phyloP scores from a whole-genome alignment of 2,888 invertebrate species.

The Acleris emargana region DNA sequence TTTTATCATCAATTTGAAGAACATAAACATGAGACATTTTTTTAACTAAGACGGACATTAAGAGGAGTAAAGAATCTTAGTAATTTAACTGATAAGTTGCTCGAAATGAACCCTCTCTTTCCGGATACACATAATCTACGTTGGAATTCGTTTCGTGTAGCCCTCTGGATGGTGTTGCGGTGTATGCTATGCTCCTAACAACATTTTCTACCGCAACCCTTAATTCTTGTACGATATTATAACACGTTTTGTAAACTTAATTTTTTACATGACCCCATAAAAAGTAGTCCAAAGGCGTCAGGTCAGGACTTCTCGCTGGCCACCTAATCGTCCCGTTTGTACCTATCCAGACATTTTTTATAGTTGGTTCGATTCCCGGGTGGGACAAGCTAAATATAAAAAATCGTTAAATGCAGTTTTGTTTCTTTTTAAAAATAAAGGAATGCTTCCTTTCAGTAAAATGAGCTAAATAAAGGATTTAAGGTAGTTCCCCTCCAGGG shows the following conservation, averaged over 20 bases:
- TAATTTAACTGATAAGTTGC: background rate
- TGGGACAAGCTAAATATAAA: too few relatives aligned
- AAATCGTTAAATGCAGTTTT: too few relatives aligned
- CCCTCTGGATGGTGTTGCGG: background rate
- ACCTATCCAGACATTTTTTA: conserved; percentile 20
- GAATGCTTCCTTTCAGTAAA: too few relatives aligned
- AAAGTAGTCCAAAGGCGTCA: conserved; percentile 6
- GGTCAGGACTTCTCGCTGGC: conserved; percentile 16
- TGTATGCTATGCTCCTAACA: background rate
- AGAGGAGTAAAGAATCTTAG: too few relatives aligned
- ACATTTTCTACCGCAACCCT: conserved; percentile 1
- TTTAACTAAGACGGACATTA: too few relatives aligned
- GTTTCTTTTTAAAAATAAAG: too few relatives aligned
- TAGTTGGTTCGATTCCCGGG: too few relatives aligned
- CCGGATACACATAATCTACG: conserved; percentile 1
- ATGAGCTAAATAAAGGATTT: too few relatives aligned
- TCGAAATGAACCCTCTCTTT: conserved; percentile 1
- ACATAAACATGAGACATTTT: background rate
- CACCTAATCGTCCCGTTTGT: conserved; percentile 26
- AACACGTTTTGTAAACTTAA: conserved; percentile 25
- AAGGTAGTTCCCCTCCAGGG: too few relatives aligned
- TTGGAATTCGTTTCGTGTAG: conserved; percentile 6
- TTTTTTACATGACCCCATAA: conserved; percentile 11
- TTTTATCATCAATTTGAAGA: background rate
- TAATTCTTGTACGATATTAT: background rate